Base-by-base conservation (phyloP, 2,113 vertebrate genomes). In the Mustela lutreola region DNA sequence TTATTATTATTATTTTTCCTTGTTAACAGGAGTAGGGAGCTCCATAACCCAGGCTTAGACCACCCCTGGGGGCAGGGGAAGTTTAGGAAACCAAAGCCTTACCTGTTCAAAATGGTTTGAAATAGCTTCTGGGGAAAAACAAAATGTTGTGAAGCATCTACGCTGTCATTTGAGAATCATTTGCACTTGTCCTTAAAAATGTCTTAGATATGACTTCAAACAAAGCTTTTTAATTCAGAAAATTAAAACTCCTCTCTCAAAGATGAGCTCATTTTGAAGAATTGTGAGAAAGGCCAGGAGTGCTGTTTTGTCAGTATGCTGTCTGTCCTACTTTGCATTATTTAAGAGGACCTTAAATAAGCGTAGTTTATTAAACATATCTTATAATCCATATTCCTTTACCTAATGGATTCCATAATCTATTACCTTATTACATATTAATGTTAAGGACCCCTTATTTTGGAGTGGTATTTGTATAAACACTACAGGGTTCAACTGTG, bases 251-350 rank as follows among this genome's bases (percentile, higher is more conserved):
- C 50, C 24, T 67, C 18, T 94, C 11, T 84, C 65, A 63, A 56
- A 76, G 73, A 62, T 63, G 62, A 96, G 53, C 36, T 81, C 21
- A 39, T 94, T 89, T 63, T 63, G 71, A 70, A 85, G 91, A 80
- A 45, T 50, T 82, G 36, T 33, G 42, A 89, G 73, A 33, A 53
- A 31, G 84, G 28, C 80, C 39, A 56, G 65, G 58, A 11, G 11
- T 39, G 12, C 5, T 60, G 60, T 24, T 50, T 95, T 73, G 39
- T 56, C 53, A 39, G 33, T 28, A 33, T 63, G 39, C 16, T 79
- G 48, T n/a, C 11, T 89, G 60, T 2, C 24, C 22, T 50, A 31
- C 16, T 83, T 48, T 33, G 1, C 53, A n/a, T 96, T 39, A n/a
- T 39, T 56, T 79, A 84, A 65, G 53, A 63, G 31, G 31, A 5